Evolutionary conservation across 2,888 invertebrate species (phyloP).

Genomic region (Neria commutata): DNA sequence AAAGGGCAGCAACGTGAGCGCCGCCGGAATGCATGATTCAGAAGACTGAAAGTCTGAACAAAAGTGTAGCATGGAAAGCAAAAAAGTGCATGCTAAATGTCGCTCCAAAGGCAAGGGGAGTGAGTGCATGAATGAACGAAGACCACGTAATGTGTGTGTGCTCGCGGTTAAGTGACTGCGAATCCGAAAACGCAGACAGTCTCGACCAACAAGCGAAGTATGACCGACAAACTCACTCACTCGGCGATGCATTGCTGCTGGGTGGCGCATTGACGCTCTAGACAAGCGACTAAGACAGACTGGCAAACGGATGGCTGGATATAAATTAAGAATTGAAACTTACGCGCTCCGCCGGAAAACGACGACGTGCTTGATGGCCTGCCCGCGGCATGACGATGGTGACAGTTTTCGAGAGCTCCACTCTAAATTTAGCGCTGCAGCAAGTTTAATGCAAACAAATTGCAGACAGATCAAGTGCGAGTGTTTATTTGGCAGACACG

Average conservation of each 20-base stretch:
- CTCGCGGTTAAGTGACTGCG: no score
- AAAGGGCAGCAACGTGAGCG: neutral
- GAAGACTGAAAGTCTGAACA: neutral
- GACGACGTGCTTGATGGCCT: neutral
- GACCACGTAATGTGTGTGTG: no score
- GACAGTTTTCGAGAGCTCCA: no score
- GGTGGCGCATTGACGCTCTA: neutral
- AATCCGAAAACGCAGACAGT: no score
- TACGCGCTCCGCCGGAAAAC: conserved; percentile 20
- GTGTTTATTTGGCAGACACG: neutral
- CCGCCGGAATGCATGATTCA: neutral
- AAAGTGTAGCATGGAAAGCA: neutral
- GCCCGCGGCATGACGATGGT: neutral
- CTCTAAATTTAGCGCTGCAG: neutral
- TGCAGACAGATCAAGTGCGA: neutral
- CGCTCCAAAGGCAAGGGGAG: no score
- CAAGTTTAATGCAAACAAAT: neutral
- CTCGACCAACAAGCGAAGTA: no score
- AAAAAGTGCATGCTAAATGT: neutral
- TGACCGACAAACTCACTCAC: no score
- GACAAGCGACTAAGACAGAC: neutral
- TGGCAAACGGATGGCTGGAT: neutral
- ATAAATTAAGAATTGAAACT: conserved; percentile 37
- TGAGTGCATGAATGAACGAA: conserved; percentile 25
- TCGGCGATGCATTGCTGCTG: neutral